Conservation (phyloP, 2,797 vertebrate genomes). For the Aplochiton taeniatus region DNA sequence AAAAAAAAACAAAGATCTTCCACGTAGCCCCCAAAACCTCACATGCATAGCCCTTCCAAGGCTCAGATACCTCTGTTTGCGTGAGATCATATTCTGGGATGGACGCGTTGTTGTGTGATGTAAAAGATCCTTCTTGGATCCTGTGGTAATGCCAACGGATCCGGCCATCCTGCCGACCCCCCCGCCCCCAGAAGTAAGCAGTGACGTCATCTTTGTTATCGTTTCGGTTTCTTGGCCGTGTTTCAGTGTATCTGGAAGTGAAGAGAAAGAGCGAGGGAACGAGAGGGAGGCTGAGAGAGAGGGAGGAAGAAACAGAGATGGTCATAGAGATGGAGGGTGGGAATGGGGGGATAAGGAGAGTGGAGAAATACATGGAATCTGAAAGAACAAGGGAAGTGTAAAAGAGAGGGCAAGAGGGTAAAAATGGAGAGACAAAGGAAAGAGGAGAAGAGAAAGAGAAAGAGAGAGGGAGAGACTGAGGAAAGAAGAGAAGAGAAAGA, state of each 20-base stretch:
- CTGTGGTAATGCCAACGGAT: too few species aligned
- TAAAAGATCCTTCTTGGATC: too few species aligned
- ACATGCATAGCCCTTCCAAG: too few species aligned
- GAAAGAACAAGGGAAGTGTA: slow-evolving; percentile 1
- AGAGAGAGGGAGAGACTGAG: background rate
- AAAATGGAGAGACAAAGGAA: background rate
- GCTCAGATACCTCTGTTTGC: too few species aligned
- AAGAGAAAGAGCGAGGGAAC: background rate
- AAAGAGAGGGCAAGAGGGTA: background rate
- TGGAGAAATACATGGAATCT: slow-evolving; percentile 1
- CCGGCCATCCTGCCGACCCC: too few species aligned
- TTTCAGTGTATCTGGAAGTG: background rate
- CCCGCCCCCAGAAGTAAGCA: too few species aligned
- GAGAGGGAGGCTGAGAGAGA: background rate
- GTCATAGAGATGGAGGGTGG: background rate
- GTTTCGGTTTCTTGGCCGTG: too few species aligned
- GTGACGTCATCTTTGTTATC: too few species aligned
- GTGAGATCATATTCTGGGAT: too few species aligned
- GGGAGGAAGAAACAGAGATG: background rate
- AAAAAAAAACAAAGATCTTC: too few species aligned
- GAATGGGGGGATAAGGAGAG: background rate
- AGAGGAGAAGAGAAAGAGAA: background rate
- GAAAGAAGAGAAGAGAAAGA: background rate
- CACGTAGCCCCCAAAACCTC: too few species aligned
- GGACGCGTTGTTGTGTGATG: too few species aligned